Percentiles rank a stretch among this genome's conserved stretches.
These are phyloP conservation scores for Drosophila kanapiae DNA, from an alignment of 1,140 invertebrate species.

Conservation along the genomic window DNA sequence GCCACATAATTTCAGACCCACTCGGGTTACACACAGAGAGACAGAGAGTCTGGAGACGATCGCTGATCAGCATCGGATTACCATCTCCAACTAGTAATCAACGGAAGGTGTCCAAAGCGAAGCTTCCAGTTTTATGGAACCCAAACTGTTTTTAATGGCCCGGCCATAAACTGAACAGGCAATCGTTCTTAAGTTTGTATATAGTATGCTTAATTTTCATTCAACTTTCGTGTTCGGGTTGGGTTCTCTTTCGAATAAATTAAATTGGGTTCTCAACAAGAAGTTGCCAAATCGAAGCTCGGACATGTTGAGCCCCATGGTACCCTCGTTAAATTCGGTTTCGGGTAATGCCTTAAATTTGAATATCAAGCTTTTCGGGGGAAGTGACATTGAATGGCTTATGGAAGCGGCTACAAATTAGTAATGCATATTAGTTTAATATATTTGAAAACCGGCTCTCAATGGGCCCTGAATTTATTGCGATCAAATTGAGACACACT, in stretches of 20 bases:
- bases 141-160: neutral
- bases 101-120: neutral
- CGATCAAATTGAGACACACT: slow-evolving; percentile 1
- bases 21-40: neutral
- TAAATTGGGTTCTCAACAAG: neutral
- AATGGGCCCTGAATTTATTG: slow-evolving; percentile 13
- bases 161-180: neutral
- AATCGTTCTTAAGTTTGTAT: neutral
- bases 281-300: slow-evolving; percentile 1
- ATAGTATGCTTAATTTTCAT: neutral
- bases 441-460: neutral
- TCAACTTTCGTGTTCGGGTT: neutral
- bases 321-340: neutral
- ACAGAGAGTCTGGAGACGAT: neutral
- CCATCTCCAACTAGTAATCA: neutral
- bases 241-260: slow-evolving; percentile 7
- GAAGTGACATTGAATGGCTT: neutral
- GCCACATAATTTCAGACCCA: slow-evolving; percentile 66
- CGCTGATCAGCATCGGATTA: slow-evolving; percentile 7
- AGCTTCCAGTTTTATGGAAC: slow-evolving; percentile 9
- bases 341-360: slow-evolving; percentile 17
- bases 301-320: neutral
- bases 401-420: slow-evolving; percentile 1
- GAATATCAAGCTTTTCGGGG: slow-evolving; percentile 1
- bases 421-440: slow-evolving; percentile 15